Percentiles rank a stretch among this genome's conserved stretches.
Conservation (phyloP, 2,797 vertebrate species). For the Borostomias antarcticus region DNA sequence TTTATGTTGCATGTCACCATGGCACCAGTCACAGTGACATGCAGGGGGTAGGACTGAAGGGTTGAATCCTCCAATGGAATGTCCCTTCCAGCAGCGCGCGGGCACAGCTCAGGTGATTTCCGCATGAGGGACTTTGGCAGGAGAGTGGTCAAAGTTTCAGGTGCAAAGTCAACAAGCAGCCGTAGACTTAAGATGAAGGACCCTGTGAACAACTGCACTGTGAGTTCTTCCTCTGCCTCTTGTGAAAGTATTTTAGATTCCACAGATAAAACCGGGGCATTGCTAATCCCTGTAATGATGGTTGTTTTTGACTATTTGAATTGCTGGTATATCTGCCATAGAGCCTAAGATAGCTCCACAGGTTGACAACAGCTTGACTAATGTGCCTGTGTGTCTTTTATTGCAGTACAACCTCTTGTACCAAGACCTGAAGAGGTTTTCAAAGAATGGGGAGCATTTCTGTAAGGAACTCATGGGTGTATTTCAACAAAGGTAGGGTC, state of each 20-base stretch:
- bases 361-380: not conserved
- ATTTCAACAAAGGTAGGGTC: conserved; percentile 86
- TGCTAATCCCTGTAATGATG: not conserved
- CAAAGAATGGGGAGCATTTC: conserved; percentile 86
- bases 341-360: not conserved
- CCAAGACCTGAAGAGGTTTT: conserved; percentile 85
- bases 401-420: conserved; percentile 84
- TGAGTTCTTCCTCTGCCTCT: conserved; percentile 72
- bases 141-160: conserved; percentile 64
- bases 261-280: not conserved
- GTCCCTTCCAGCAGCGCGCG: conserved; percentile 33
- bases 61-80: conserved; percentile 37
- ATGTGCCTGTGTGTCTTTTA: conserved; percentile 49
- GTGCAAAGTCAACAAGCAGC: conserved; percentile 74
- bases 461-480: conserved; percentile 85
- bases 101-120: conserved; percentile 67
- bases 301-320: not conserved
- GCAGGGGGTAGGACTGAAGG: too few species aligned
- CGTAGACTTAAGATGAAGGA: conserved; percentile 83
- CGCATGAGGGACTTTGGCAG: conserved; percentile 67
- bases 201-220: conserved; percentile 78
- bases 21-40: not conserved
- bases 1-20: not conserved
- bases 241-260: not conserved
- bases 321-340: not conserved